Base-by-base conservation (phyloP, 2,797 vertebrate genomes). In the Jordanella pulchra region DNA sequence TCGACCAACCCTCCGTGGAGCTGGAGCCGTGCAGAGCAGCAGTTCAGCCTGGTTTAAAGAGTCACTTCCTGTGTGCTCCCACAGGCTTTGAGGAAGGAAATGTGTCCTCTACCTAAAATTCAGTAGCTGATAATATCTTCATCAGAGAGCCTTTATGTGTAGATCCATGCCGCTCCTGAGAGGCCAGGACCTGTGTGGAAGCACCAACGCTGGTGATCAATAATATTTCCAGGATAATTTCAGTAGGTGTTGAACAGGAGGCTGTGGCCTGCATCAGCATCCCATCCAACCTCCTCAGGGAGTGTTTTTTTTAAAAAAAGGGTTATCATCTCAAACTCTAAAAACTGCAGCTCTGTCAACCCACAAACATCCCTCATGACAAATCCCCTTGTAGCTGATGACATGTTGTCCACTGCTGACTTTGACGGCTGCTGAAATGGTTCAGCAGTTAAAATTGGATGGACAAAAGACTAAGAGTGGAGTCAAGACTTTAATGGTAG, bases 381-480 rank as follows among this genome's bases (percentile, higher is more conserved):
- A 13, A 70, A 25, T 17, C 17, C 18, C 51, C 45, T 58, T 12
- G 50, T 9, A 39, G 44, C 50, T 45, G 23, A 1, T 18, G 0
- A 54, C 14, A 0, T 55, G 25, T 48, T 17, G 28, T n/a, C 58
- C 13, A n/a, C 47, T 48, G 15, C 28, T 42, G 5, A 55, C 45
- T 73, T 50, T 0, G 27, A 1, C 11, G 6, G 25, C 13, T 3
- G 4, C 9, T 60, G 27, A n/a, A 14, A 25, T 4, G 28, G 76
- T 23, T 78, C 71, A 83, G 7, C 54, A 27, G 77, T 80, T 82
- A 70, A 77, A 17, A 45, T 25, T 65, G 71, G 65, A 67, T 30
- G 0, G 21, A 72, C 66, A 27, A n/a, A 67, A 42, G 44, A 6
- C 12, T 21, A 10, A 5, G n/a, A 3, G 51, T 13, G 10, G 7